Evolutionary conservation across 2,113 vertebrate species (phyloP).

Genomic region (Osmerus eperlanus): DNA sequence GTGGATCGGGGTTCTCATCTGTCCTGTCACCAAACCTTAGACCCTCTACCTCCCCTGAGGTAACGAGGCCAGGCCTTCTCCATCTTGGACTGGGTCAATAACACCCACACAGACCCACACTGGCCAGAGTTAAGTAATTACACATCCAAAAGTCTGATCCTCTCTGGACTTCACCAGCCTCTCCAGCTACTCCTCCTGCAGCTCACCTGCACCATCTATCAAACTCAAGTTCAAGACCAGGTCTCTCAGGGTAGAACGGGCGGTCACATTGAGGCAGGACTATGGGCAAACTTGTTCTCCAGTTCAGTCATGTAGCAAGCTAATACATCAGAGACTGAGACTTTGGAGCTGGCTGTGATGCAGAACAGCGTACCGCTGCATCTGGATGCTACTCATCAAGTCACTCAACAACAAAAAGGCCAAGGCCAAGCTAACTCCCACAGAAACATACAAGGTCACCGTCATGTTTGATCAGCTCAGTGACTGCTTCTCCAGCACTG

Average conservation of each 20-base stretch:
- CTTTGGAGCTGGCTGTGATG: too few species aligned
- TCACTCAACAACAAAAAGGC: too few species aligned
- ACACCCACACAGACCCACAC: not conserved
- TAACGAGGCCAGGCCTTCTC: not conserved
- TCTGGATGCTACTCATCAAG: too few species aligned
- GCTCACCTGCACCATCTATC: not conserved
- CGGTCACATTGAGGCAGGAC: too few species aligned
- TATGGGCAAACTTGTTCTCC: not conserved
- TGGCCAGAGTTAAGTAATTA: not conserved
- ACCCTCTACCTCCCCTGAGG: conserved; percentile 4
- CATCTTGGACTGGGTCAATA: not conserved
- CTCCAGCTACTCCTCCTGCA: not conserved
- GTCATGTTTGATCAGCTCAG: too few species aligned
- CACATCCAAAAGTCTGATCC: not conserved
- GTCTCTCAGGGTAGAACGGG: not conserved
- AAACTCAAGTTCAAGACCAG: not conserved
- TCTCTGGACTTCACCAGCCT: not conserved
- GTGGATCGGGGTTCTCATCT: conserved; percentile 4
- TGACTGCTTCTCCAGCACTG: not conserved
- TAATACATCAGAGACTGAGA: not conserved
- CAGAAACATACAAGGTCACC: not conserved
- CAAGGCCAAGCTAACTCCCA: not conserved
- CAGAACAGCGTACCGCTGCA: too few species aligned
- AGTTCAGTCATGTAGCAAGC: not conserved
- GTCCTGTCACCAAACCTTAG: not conserved